Conservation (phyloP, 2,113 vertebrate genomes). For the Indicator maculatus region DNA sequence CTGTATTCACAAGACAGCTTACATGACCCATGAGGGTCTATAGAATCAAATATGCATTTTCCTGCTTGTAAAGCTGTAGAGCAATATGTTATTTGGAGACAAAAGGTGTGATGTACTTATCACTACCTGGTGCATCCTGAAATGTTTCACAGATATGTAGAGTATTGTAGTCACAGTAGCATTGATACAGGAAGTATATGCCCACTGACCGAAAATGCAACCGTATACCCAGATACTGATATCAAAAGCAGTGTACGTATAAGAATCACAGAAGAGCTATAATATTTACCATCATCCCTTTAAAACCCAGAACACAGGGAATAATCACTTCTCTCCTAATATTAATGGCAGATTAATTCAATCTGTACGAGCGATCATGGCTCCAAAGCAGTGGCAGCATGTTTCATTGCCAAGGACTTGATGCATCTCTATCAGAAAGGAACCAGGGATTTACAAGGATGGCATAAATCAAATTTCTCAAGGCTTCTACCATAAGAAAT, state of each 20-base stretch:
- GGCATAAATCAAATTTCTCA: neutral
- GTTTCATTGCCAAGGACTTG: neutral
- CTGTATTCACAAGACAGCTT: neutral
- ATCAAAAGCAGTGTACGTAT: neutral
- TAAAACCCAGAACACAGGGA: neutral
- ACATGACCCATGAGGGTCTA: rapidly evolving
- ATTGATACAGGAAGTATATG: neutral
- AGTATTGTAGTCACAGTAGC: neutral
- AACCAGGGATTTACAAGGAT: neutral
- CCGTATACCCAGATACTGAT: neutral
- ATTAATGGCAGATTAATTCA: neutral
- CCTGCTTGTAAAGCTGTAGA: neutral
- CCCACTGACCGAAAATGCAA: neutral
- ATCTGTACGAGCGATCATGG: neutral
- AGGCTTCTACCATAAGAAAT: neutral
- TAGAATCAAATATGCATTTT: neutral
- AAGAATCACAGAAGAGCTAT: neutral
- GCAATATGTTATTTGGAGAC: neutral
- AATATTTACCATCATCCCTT: neutral
- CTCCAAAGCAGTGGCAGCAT: neutral
- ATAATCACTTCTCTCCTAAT: neutral
- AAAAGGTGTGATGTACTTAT: neutral
- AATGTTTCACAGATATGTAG: neutral
- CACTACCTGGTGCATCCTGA: neutral
- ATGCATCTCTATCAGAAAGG: neutral